Base-by-base conservation (phyloP, 2,888 invertebrate species). In the Pterostichus madidus region DNA sequence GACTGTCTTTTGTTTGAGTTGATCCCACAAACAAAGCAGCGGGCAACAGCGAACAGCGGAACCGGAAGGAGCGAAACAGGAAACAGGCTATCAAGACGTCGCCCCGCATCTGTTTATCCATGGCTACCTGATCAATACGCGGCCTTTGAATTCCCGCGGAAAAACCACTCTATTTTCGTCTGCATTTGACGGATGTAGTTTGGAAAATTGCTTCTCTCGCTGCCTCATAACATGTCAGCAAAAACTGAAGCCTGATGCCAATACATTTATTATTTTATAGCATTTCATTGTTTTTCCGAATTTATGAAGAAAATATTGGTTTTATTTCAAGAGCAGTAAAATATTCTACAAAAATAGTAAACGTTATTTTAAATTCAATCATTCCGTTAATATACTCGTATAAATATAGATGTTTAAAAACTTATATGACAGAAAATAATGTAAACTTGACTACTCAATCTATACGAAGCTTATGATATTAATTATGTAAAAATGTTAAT, bases 51-150 rank as follows among this genome's bases (percentile, higher is more conserved):
- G 31, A 35, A 32, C n/a, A 32, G 15, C 13, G 68, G 13, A 68
- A 17, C 64, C 35, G 64, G 64, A 64, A 31, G 64, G 8, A 24
- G 10, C n/a, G 64, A 32, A 64, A 64, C 35, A 68, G 39, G 35
- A 68, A 68, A 68, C 68, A 68, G 11, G 53, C 17, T 32, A 76
- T 53, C 53, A 53, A 76, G 76, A 76, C 76, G 39, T 39, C 56
- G 75, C 31, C 75, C 76, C 32, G 76, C 53, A 76, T 76, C 76
- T 76, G 76, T 76, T 76, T 76, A 76, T 56, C 76, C 53, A 35
- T 39, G 39, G 44, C 44, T 71, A 71, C 68, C 68, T 71, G 44
- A 71, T 71, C 68, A 39, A 71, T 71, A 71, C 56, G 17, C 2
- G 17, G 56, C 2, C 56, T 56, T 56, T 13, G 56, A 31, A 64